These are phyloP conservation scores for Gymnorhina tibicen DNA, from an alignment of 2,113 vertebrate genomes.

Conservation along the genomic window DNA sequence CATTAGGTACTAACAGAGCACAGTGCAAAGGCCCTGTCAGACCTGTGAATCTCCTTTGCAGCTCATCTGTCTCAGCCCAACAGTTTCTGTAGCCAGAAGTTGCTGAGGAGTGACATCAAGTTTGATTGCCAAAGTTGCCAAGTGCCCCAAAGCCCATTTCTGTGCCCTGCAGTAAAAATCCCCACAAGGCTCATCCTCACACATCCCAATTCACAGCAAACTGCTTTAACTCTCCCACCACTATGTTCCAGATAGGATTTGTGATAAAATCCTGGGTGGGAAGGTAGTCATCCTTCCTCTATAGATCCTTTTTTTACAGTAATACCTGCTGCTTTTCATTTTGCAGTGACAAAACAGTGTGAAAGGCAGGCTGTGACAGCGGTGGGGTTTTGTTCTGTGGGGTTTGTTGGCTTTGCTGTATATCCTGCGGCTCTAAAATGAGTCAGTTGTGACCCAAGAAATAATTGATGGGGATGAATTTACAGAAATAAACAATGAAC, in stretches of 20 bases:
- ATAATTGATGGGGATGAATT: conserved; percentile 25
- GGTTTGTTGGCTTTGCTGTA: not conserved
- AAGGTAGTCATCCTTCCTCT: not conserved
- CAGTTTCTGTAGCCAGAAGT: not conserved
- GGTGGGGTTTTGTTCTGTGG: not conserved
- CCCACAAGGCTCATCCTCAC: not conserved
- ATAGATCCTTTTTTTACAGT: not conserved
- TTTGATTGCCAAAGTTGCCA: not conserved
- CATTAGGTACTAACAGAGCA: not conserved
- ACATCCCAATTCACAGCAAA: not conserved
- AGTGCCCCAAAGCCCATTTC: not conserved
- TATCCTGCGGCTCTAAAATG: not conserved
- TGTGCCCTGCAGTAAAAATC: not conserved
- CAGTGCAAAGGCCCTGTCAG: not conserved
- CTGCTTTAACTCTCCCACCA: not conserved
- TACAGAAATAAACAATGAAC: conserved; percentile 52
- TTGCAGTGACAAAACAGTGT: not conserved
- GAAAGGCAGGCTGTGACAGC: not conserved
- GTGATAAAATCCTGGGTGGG: not conserved
- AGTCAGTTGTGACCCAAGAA: conserved; percentile 21
- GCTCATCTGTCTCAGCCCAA: not conserved
- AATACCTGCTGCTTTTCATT: conserved; percentile 34
- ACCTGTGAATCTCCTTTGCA: not conserved
- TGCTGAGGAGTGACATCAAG: not conserved
- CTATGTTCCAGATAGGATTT: not conserved